Evolutionary conservation across 2,113 vertebrate genomes (phyloP), one percentile per base, ranked within the genome.

Genomic region (Maccullochella peelii): DNA sequence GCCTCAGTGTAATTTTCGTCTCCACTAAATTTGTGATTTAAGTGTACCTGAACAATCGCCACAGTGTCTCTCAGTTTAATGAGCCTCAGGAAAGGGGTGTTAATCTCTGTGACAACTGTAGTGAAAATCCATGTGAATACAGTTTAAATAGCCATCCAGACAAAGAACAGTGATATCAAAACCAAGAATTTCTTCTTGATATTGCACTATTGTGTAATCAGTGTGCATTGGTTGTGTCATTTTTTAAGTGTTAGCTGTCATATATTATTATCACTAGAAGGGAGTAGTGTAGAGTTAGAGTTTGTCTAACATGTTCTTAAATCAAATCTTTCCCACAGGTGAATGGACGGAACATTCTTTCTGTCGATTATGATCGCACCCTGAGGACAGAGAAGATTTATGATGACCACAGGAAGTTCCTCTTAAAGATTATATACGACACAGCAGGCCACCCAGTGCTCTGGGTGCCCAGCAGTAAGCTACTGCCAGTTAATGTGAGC

Each of bases 301-400:
- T 74, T 66, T 40, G 15, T 58, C 11, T 44, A 6, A 49, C 44
- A 10, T 5, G 12, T 67, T 72, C n/a, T 71, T 68, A 59, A 77
- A 73, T 79, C 38, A 47, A 12, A 77, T 79, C 38, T 79, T 44
- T 71, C 66, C 77, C 88, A 92, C 96, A 99, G 98, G 98, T 99
- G 92, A 99, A 99, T 23, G 97, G 98, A 81, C 97, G 98, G 72
- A 99, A 99, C 94, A 98, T 99, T 89, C 97, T 99, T 76, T 99
- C 98, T 0, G 97, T 99, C 62, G 98, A 99, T 95, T 99, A 99
- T 72, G 98, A 99, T 93, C 97, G 98, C 90, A 98, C 96, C 49
- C 96, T 97, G 78, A 97, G 97, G 96, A 99, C 97, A 6, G 98
- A 99, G 90, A 99, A 99, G 94, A 98, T 99, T 95, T 99, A 99